Evolutionary conservation across 1,140 invertebrate species (phyloP).

Genomic region (Littorina saxatilis): DNA sequence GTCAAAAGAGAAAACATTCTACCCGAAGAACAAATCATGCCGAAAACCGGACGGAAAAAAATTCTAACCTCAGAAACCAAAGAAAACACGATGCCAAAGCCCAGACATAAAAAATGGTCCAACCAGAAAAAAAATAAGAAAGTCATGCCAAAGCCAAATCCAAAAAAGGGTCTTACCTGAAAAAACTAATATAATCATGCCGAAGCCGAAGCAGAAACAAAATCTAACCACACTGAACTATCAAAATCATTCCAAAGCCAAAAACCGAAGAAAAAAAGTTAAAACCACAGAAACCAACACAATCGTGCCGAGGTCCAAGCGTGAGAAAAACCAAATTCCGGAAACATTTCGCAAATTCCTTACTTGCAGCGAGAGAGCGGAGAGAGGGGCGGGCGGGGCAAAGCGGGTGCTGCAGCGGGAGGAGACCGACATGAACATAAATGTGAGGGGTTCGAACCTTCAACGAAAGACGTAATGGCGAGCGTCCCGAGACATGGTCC

Average conservation of each 20-base stretch:
- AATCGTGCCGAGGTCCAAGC: neutral
- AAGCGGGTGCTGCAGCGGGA: neutral
- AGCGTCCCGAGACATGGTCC: constrained; percentile 12
- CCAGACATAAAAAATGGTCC: too few species aligned
- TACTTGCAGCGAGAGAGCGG: constrained; percentile 5
- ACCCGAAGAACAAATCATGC: too few species aligned
- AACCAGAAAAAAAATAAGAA: too few species aligned
- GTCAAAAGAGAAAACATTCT: too few species aligned
- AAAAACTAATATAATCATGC: too few species aligned
- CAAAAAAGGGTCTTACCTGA: too few species aligned
- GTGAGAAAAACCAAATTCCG: neutral
- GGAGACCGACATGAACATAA: too few species aligned
- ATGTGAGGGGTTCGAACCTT: neutral
- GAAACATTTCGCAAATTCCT: neutral
- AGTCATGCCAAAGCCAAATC: too few species aligned
- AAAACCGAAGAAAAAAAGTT: neutral
- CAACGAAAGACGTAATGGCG: constrained; percentile 32
- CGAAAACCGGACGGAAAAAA: too few species aligned
- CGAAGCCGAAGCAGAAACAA: too few species aligned
- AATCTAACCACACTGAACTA: neutral
- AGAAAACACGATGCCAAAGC: too few species aligned
- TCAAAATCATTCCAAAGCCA: neutral
- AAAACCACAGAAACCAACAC: neutral
- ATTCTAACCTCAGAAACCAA: too few species aligned
- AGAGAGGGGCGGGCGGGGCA: neutral